phyloP scores from a whole-genome alignment of 2,888 invertebrate species.

The Calephelis perditalis region DNA sequence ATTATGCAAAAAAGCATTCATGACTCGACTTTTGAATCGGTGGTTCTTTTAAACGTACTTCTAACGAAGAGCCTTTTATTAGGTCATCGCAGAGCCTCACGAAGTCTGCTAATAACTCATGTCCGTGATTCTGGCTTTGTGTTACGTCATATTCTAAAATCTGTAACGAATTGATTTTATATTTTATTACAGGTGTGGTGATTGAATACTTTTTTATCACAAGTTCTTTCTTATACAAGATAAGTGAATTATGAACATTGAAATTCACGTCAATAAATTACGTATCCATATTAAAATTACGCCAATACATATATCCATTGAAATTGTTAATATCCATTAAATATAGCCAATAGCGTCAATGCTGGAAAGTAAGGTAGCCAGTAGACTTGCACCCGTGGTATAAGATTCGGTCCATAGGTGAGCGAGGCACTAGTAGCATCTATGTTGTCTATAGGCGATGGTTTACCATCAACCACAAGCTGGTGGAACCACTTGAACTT shows the following conservation, averaged over 20 bases:
- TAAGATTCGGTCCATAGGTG: no score
- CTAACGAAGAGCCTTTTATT: slow-evolving; percentile 8
- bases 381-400: no score
- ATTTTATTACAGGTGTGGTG: slow-evolving; percentile 26
- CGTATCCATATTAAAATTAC: no score
- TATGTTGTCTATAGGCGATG: no score
- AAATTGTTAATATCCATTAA: no score
- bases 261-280: no score
- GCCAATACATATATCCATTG: no score
- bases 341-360: no score
- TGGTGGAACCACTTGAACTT: no score
- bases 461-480: no score
- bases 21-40: slow-evolving; percentile 8
- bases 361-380: no score
- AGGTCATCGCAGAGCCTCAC: slow-evolving; percentile 8
- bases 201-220: slow-evolving; percentile 19
- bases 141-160: slow-evolving; percentile 51
- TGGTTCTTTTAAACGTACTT: neutral
- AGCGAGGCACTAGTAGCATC: no score
- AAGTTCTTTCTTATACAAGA: slow-evolving; percentile 7
- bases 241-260: neutral
- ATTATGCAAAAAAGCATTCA: neutral
- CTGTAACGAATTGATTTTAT: slow-evolving; percentile 52
- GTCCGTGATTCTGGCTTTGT: slow-evolving; percentile 22
- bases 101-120: neutral